Evolutionary conservation across 2,113 vertebrate genomes (phyloP).

Genomic region (Probosciger aterrimus): DNA sequence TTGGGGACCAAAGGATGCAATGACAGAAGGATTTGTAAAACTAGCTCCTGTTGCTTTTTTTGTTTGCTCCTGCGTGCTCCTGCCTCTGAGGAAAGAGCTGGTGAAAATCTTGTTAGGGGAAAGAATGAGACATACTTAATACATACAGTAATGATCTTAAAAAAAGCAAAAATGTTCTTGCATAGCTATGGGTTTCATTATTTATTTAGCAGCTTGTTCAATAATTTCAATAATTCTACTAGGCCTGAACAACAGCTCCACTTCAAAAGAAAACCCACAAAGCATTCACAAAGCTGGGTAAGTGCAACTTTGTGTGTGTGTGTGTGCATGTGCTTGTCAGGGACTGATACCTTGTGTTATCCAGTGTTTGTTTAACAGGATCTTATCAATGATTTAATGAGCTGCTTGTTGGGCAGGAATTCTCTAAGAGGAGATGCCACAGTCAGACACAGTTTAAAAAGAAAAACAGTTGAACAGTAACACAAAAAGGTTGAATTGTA

Average conservation of each 20-base stretch:
- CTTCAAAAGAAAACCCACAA: constrained; percentile 29
- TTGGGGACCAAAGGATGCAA: neutral
- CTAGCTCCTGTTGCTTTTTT: neutral
- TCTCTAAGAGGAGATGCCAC: neutral
- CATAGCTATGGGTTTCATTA: neutral
- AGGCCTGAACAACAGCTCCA: neutral
- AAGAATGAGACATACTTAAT: neutral
- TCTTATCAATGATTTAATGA: constrained; percentile 47
- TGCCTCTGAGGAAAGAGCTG: neutral
- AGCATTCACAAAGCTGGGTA: neutral
- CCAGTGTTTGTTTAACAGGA: neutral
- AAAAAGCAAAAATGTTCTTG: neutral
- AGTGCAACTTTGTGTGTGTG: neutral
- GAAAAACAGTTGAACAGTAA: neutral
- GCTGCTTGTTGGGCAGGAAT: neutral
- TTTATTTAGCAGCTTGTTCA: constrained; percentile 17
- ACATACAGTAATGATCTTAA: neutral
- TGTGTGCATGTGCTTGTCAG: neutral
- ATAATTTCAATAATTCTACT: constrained; percentile 5
- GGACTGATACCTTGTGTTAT: neutral
- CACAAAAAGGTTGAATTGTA: constrained; percentile 2
- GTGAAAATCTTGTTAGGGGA: neutral
- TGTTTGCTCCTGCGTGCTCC: neutral
- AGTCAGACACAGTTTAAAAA: neutral
- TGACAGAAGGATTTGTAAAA: neutral